Evolutionary conservation across 1,140 invertebrate genomes (phyloP), one percentile per base, ranked within the genome.

Genomic region (Eupristina koningsbergeri): DNA sequence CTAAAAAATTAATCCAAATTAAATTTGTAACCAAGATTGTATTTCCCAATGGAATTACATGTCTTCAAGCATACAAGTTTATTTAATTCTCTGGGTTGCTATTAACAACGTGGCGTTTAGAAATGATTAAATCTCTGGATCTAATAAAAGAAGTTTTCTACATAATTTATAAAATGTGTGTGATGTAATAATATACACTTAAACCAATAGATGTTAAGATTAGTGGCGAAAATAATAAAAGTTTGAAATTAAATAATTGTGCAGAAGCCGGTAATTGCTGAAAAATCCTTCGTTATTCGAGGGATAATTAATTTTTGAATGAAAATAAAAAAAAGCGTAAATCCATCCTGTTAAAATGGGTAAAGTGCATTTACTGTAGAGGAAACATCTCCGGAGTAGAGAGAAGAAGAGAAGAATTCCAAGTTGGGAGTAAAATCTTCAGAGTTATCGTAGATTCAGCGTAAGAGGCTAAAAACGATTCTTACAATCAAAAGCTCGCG

Each of bases 321-420:
- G 2, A 17, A 15, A 50, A 13, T 50, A 50, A 50, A 15, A 50
- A 13, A 13, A 45, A 50, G 47, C n/a, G 39, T 19, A 1, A 17
- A 64, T 64, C 15, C 9, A 15, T 64, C 63, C 63, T 64, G 39
- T 47, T 47, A 74, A 74, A 74, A 29, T 13, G 39, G 47, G 71
- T 74, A 50, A 74, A 74, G 73, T 50, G 41, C 45, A 31, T 74
- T 34, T 74, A 6, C 41, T 84, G 85, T 74, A 79, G 85, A 63
- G 39, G 17, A 58, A 58, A 69, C 39, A 80, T 36, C 45, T 80
- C 15, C 47, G 17, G 67, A 39, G 3, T 11, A 15, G 36, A 45
- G 5, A 81, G 75, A 26, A 45, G 41, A 45, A 81, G 75, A 26
- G 11, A 11, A 45, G 41, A 11, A 61, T 22, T 77, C 3, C 47